A percentile compares a stretch with the other conserved stretches of the same genome.
phyloP scores from a whole-genome alignment of 2,113 vertebrate genomes.

The Oreochromis niloticus region DNA sequence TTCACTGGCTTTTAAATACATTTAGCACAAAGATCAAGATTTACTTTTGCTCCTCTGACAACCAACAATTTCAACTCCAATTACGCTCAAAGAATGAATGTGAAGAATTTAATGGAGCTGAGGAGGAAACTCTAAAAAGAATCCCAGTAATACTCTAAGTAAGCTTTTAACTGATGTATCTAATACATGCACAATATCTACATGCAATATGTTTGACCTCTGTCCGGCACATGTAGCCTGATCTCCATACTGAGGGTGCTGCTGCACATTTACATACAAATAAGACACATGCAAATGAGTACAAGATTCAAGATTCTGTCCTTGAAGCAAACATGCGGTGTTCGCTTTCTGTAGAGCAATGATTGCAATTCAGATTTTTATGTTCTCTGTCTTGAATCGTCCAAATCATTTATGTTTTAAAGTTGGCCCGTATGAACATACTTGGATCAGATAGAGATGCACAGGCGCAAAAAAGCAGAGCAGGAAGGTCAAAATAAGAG shows the following conservation, averaged over 20 bases:
- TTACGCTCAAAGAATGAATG: not conserved
- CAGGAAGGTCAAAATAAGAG: not conserved
- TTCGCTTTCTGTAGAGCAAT: not conserved
- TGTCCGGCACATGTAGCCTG: not conserved
- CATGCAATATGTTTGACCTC: not conserved
- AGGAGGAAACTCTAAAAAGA: not conserved
- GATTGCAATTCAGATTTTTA: not conserved
- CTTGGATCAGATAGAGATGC: not conserved
- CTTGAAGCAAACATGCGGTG: not conserved
- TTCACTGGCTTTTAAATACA: slow-evolving; percentile 8
- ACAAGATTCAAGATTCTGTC: not conserved
- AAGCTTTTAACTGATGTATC: not conserved
- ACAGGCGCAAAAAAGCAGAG: not conserved
- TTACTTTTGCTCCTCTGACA: not conserved
- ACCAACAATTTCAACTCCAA: not conserved
- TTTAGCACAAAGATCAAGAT: not conserved
- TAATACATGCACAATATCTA: not conserved
- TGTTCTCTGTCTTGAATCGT: not conserved
- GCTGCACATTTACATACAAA: slow-evolving; percentile 4
- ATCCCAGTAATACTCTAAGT: not conserved
- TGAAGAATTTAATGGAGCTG: not conserved
- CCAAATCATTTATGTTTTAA: not conserved
- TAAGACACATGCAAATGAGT: not conserved
- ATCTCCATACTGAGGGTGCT: not conserved
- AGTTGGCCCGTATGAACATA: not conserved